Evolutionary conservation across 2,797 vertebrate species (phyloP), one percentile per base, ranked within the genome.

Genomic region (Decapterus maruadsi): DNA sequence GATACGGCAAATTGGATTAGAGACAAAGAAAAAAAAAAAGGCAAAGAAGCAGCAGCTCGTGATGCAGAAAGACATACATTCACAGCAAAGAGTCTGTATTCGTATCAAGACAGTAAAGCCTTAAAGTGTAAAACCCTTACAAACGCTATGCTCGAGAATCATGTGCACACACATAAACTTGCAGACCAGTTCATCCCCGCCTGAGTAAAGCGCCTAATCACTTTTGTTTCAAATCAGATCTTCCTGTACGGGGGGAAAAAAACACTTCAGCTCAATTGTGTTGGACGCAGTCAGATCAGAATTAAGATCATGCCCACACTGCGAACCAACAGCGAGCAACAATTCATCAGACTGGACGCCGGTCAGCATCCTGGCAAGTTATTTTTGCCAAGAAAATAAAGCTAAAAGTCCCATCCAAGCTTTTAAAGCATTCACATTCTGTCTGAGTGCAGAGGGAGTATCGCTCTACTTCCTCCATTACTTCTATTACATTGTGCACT

Each of bases 201-300:
- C 75, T 45, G 43, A 87, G 63, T 86, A 61, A 55, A 81, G 74
- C 42, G 75, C 29, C 29, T 68, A 80, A 87, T 85, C 64, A 29
- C 26, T 81, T 86, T 58, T 58, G 62, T 84, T 81, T 26, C 53
- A 82, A 63, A 82, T 68, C 57, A 67, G 72, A 57, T 59, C 61
- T 87, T 88, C 83, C 85, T 75, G 67, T 54, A 45, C 13, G 1
- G 83, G 68, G 68, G 26, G 26, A 79, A 57, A 80, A 79, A 88
- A 92, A 91, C 86, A 90, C 86, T 91, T 80, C 4, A 64, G 67
- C 38, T 77, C 20, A 75, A 89, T 87, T 87, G 82, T 89, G 76
- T 58, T 54, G 57, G 57, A 56, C 12, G 13, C 55, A 56, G 54
- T 63, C 10, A 85, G 80, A 87, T 84, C 68, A 34, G 71, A 78